Evolutionary conservation across 1,140 invertebrate species (phyloP).

Genomic region (Phenacoccus solenopsis): DNA sequence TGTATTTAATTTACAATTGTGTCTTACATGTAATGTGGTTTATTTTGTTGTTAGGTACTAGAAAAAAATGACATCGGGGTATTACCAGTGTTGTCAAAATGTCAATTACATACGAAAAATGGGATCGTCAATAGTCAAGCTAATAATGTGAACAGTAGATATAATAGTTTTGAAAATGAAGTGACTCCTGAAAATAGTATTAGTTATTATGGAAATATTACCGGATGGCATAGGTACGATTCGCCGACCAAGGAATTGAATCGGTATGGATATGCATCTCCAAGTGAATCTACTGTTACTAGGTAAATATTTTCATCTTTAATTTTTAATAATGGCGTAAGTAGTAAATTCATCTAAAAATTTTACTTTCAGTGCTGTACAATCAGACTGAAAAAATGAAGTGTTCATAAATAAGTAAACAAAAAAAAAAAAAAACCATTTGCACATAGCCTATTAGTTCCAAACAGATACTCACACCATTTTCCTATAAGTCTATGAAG

Average conservation of each 20-base stretch:
- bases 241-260: not conserved
- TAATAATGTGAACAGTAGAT: not conserved
- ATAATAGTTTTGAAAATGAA: not conserved
- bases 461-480: no score
- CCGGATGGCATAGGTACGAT: not conserved
- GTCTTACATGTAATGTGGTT: no score
- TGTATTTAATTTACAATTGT: no score
- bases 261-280: not conserved
- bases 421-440: no score
- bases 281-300: not conserved
- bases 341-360: no score
- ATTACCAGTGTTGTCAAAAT: not conserved
- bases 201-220: not conserved
- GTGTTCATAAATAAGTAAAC: no score
- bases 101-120: constrained; percentile 2
- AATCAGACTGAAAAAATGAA: no score
- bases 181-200: not conserved
- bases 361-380: no score
- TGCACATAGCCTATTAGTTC: no score
- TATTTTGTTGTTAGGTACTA: not conserved
- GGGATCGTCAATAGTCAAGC: not conserved
- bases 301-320: no score
- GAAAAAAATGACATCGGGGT: not conserved
- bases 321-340: no score
- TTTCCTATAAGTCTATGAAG: no score